phyloP scores from a whole-genome alignment of 2,797 vertebrate species.

The Podargus strigoides region DNA sequence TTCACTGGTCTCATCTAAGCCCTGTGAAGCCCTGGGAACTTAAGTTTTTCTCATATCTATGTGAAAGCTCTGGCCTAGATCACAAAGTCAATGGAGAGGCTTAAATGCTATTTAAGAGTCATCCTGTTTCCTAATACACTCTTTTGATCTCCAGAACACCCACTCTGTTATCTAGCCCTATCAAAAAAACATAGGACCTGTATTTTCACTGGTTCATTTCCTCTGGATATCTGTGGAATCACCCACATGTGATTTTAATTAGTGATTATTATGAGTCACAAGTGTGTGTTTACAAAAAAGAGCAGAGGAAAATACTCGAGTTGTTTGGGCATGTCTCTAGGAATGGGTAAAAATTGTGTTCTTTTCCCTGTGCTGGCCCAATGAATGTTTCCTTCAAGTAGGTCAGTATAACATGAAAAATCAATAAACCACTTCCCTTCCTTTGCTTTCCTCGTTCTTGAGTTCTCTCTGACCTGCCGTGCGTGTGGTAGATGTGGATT shows the following conservation, averaged over 20 bases:
- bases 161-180: neutral
- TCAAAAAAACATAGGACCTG: neutral
- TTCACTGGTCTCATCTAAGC: neutral
- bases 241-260: slow-evolving; percentile 8
- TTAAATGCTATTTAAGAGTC: neutral
- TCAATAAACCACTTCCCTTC: neutral
- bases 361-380: neutral
- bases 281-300: neutral
- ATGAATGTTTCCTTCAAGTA: neutral
- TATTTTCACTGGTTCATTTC: neutral
- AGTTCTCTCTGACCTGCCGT: neutral
- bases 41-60: neutral
- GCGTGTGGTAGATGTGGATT: neutral
- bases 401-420: neutral
- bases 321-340: neutral
- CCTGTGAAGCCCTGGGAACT: neutral
- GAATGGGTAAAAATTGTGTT: neutral
- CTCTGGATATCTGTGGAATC: neutral
- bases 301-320: neutral
- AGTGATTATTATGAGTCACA: neutral
- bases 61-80: neutral
- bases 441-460: neutral
- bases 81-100: neutral
- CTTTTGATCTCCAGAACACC: neutral
- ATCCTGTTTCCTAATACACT: neutral